Base-by-base conservation (phyloP, 1,140 invertebrate species). In the Drosophila nannoptera region DNA sequence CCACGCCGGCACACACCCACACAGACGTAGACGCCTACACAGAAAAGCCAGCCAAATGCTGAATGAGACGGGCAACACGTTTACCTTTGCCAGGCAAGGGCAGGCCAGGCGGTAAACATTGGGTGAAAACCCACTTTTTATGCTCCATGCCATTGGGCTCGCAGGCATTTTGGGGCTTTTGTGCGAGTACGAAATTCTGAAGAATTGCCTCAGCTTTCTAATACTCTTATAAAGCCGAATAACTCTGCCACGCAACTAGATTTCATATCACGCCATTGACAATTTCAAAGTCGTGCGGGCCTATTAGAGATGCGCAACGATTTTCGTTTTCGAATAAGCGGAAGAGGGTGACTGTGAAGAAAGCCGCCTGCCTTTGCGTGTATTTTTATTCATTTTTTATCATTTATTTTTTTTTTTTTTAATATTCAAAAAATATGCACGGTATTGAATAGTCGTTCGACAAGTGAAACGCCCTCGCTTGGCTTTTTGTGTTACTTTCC, bases 51-150 rank as follows among this genome's bases (percentile, higher is more conserved):
- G 45, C 56, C 11, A n/a, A 68, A 77, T 50, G 73, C 42, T 59
- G 62, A 45, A 33, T 62, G 38, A 43, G 59, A 60, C 29, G 11
- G 49, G n/a, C 7, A 33, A 14, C 32, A 33, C 58, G 22, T 32
- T 22, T 6, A 11, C 50, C 14, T 36, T 14, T 11, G 50, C 33
- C 50, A 5, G 33, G 35, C 22, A 40, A 40, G 32, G 16, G 8
- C 32, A 12, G 16, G 50, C 48, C 36, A 60, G 64, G 8, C 48
- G 16, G 58, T 62, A 68, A 68, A 62, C 65, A 68, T 52, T 48
- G 49, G 5, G 32, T 52, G 56, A 36, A 50, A 52, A 35, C 22
- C 38, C n/a, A 52, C 61, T 58, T 49, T 42, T 50, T 50, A 9
- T 32, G 45, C 43, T 58, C 16, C 43, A 8, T 55, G 22, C 31